phyloP scores from a whole-genome alignment of 2,113 vertebrate genomes.

The Tachysurus vachellii region DNA sequence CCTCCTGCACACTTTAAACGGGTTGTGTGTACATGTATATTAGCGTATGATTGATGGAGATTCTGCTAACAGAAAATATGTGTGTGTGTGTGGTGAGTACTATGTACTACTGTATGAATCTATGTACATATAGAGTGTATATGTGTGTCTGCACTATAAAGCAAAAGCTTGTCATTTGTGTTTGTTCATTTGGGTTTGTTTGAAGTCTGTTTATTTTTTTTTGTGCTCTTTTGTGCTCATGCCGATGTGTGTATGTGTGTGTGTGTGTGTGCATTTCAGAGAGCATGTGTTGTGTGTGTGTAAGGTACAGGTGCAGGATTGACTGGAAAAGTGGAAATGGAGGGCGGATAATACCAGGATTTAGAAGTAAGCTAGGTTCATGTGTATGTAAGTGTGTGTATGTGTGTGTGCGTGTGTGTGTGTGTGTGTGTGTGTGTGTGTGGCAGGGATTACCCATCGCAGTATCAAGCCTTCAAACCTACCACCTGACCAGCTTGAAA shows the following conservation, averaged over 20 bases:
- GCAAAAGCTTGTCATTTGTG: neutral
- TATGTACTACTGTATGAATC: neutral
- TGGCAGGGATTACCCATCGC: conserved; percentile 43
- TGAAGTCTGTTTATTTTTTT: neutral
- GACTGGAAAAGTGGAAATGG: conserved; percentile 66
- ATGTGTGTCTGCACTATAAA: neutral
- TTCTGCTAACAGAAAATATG: neutral
- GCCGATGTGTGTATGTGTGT: conserved; percentile 21
- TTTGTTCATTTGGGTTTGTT: conserved; percentile 5
- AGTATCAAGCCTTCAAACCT: conserved; percentile 73
- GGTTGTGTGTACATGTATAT: conserved; percentile 19
- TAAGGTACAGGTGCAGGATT: conserved; percentile 51
- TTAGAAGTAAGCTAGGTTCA: conserved; percentile 77
- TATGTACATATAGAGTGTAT: neutral
- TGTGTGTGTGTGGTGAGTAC: neutral
- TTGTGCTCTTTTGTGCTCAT: no score
- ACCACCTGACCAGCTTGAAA: conserved; percentile 74
- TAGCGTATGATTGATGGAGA: neutral
- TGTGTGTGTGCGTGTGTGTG: conserved; percentile 80
- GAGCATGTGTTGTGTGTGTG: neutral
- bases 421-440: conserved; percentile 69
- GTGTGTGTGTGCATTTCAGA: neutral
- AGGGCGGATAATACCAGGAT: conserved; percentile 75
- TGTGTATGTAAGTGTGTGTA: conserved; percentile 75
- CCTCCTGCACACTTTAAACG: conserved; percentile 41